These are phyloP conservation scores for Tenualosa ilisha DNA, from an alignment of 2,797 vertebrate species.

Conservation along the genomic window DNA sequence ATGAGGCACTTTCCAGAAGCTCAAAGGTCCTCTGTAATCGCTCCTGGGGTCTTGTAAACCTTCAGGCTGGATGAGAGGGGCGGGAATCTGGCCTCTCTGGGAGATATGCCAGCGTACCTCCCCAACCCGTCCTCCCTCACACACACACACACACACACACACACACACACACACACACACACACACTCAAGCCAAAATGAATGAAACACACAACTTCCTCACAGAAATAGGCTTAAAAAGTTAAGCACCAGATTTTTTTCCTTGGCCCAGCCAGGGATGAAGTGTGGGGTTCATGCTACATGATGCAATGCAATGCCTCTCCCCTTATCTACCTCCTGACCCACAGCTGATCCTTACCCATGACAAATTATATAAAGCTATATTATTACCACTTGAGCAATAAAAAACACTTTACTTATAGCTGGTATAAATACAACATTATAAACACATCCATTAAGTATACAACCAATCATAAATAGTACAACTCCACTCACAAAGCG, in stretches of 20 bases:
- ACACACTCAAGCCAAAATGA: neutral
- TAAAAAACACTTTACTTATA: too few species aligned
- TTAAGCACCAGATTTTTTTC: neutral
- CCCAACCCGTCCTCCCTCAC: neutral
- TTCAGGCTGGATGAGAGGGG: neutral
- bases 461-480: too few species aligned
- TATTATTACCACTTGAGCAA: too few species aligned
- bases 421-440: too few species aligned
- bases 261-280: neutral
- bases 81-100: conserved; percentile 24
- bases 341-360: neutral
- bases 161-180: conserved; percentile 8
- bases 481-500: too few species aligned
- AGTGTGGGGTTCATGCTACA: neutral
- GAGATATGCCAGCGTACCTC: conserved; percentile 30
- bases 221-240: neutral
- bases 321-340: neutral
- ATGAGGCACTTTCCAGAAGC: conserved; percentile 62
- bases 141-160: neutral
- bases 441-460: too few species aligned
- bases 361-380: too few species aligned
- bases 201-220: neutral
- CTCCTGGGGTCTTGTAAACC: conserved; percentile 33
- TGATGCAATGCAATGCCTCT: neutral
- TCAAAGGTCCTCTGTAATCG: conserved; percentile 57